A percentile compares a stretch with the other conserved stretches of the same genome.
These are phyloP conservation scores for Heterocephalus glaber DNA, from an alignment of 2,113 vertebrate genomes.

Conservation along the genomic window DNA sequence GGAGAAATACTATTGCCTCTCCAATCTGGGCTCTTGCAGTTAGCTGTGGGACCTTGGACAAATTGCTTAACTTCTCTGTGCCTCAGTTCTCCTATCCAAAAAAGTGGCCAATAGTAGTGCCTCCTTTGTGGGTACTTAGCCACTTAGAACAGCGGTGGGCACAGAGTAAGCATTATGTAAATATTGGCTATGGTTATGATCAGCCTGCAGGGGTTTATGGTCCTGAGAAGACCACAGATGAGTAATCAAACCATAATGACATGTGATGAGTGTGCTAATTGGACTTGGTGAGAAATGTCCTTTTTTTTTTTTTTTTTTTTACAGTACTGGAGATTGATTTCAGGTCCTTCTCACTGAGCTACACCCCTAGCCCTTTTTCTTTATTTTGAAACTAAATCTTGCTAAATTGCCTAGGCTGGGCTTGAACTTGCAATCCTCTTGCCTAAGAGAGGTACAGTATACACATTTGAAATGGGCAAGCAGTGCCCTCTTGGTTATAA, in stretches of 20 bases:
- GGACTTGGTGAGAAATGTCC: background rate
- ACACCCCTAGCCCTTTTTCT: background rate
- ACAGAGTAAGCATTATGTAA: background rate
- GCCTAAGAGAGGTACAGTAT: background rate
- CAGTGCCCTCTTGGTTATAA: background rate
- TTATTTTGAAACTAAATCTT: background rate
- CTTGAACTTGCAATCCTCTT: background rate
- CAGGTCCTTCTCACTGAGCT: background rate
- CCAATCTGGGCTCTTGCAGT: background rate
- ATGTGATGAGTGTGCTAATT: background rate
- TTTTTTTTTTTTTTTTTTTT: background rate
- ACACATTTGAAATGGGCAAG: background rate
- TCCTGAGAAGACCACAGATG: constrained; percentile 11
- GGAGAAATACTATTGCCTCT: background rate
- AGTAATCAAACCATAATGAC: constrained; percentile 17
- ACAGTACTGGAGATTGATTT: background rate
- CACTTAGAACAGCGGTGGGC: background rate
- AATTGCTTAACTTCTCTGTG: constrained; percentile 36
- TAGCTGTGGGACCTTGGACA: constrained; percentile 29
- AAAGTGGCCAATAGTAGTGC: background rate
- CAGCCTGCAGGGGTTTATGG: constrained; percentile 10
- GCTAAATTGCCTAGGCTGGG: background rate
- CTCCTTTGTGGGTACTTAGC: background rate
- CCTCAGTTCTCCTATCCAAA: constrained; percentile 6
- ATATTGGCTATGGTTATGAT: constrained; percentile 23